Conservation (phyloP, 2,113 vertebrate genomes). For the Turnix velox region DNA sequence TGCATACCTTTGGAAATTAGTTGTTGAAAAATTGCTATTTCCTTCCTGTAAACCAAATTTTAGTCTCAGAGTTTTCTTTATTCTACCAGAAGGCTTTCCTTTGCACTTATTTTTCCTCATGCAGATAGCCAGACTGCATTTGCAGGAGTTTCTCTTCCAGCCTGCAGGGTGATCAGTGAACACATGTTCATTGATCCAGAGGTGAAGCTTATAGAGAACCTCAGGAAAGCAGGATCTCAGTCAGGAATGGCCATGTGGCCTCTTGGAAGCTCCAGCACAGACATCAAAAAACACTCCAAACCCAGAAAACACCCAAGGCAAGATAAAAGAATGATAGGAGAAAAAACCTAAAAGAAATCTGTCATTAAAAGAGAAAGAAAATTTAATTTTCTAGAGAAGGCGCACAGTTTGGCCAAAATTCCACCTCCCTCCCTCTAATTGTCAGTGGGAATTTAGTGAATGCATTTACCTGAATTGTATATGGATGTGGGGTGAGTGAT, state of each 20-base stretch:
- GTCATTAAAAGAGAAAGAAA: neutral
- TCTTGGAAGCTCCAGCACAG: accelerated
- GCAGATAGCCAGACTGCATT: neutral
- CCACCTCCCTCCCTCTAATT: neutral
- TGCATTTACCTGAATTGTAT: neutral
- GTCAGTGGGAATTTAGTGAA: neutral
- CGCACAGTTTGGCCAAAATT: neutral
- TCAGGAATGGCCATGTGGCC: neutral
- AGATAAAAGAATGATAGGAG: neutral
- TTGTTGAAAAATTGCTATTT: neutral
- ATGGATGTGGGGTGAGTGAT: neutral
- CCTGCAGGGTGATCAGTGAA: neutral
- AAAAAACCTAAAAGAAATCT: neutral
- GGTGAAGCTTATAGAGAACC: neutral
- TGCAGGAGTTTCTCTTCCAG: neutral
- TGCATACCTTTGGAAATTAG: neutral
- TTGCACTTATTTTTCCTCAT: neutral
- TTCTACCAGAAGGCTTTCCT: neutral
- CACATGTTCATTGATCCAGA: neutral
- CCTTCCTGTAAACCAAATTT: neutral
- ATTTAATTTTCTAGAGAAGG: neutral
- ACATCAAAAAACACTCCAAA: neutral
- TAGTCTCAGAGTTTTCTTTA: neutral
- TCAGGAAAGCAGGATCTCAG: neutral
- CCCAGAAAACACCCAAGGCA: neutral